Base-by-base conservation (phyloP, 37 sponge, comb jelly and placozoan species). In the Halichondria panicea region DNA sequence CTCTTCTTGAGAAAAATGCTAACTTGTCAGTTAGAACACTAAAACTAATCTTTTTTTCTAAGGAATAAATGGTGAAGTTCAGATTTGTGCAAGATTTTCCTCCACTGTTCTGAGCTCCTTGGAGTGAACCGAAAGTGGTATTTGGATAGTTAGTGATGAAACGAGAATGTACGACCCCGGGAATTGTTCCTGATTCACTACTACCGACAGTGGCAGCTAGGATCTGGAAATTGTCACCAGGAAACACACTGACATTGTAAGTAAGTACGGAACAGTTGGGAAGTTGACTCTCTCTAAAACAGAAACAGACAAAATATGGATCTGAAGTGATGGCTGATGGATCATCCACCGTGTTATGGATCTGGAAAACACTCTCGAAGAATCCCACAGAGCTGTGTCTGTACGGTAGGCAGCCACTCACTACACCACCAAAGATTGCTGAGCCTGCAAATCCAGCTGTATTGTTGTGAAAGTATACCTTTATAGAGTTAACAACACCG, bases 61-160 rank as follows among this genome's bases (percentile, higher is more conserved):
- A 7, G 28, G 59, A 58, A 31, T 30, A 58, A 58, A 58, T 12
- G n/a, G 59, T 18, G 59, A 30, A 58, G 4, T 7, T 58, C 6
- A 58, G 28, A 18, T 6, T 58, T 30, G 6, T 58, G 59, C 59
- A 58, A 31, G 8, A 58, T 6, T 25, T 12, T 5, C 28, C 28
- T 7, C 28, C 18, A 58, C 4, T 15, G 4, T 25, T 58, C 59
- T 58, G 59, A 6, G 59, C n/a, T 25, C 18, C 4, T 12, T 58
- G 59, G 6, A 58, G 59, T 58, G 59, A 31, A 25, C 59, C 59
- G 28, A 58, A 58, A 58, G 13, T 58, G n/a, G 59, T 31, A 58
- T 58, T 58, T 7, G 13, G 6, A 5, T 25, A 25, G 28, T 25
- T 30, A 22, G 11, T 6, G 28, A 30, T 5, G n/a, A 58, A 58